These are phyloP conservation scores for Ptilorrhoa leucosticta DNA, from an alignment of 2,113 vertebrate genomes.

Conservation along the genomic window DNA sequence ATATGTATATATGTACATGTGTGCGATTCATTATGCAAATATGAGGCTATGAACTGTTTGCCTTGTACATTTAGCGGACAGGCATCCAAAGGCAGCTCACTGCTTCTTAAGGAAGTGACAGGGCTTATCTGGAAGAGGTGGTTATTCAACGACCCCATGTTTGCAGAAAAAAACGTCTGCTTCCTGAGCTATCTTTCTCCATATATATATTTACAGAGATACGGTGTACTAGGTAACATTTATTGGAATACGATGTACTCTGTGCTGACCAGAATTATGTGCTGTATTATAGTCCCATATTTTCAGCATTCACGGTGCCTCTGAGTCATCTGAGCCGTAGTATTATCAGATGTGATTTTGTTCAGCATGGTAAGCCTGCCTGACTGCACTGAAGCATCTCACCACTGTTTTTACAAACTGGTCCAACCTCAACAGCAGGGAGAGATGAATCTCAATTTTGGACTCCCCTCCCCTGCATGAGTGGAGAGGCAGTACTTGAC, in stretches of 20 bases:
- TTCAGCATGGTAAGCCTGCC: not conserved
- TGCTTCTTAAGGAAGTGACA: not conserved
- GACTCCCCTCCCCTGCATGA: not conserved
- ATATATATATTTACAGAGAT: not conserved
- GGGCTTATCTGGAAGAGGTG: not conserved
- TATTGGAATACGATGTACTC: not conserved
- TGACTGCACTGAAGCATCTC: not conserved
- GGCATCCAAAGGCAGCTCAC: not conserved
- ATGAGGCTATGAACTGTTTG: not conserved
- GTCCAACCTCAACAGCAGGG: not conserved
- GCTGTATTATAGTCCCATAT: not conserved
- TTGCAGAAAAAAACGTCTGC: not conserved
- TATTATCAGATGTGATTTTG: not conserved
- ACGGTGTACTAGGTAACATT: not conserved
- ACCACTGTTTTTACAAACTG: not conserved
- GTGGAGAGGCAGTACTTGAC: not conserved
- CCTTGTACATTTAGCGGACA: not conserved
- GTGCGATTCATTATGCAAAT: not conserved
- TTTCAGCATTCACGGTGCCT: not conserved
- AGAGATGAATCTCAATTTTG: not conserved
- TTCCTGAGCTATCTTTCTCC: not conserved
- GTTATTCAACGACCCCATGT: not conserved
- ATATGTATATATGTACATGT: accelerated
- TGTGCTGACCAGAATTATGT: not conserved
- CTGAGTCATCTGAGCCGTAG: not conserved